Conservation (phyloP, 1,140 invertebrate species). For the Drosophila teissieri region DNA sequence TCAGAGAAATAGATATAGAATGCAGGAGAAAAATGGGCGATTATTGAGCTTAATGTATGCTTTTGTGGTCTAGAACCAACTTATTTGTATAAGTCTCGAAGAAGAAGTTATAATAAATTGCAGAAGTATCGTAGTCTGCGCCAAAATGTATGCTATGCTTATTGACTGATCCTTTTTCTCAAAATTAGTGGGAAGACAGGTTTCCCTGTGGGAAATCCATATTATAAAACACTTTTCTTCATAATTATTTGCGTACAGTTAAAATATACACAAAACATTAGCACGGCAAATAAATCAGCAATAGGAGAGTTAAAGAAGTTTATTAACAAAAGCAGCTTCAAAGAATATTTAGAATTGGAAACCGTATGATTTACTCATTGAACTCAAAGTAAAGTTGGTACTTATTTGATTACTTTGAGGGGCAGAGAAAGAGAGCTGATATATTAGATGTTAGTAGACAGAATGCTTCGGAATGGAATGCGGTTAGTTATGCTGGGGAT, state of each 20-base stretch:
- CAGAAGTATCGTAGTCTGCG: neutral
- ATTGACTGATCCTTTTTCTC: neutral
- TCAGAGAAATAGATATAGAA: constrained; percentile 31
- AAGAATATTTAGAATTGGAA: neutral
- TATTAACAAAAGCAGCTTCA: neutral
- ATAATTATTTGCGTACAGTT: neutral
- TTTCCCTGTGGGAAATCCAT: neutral
- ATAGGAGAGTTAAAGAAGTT: constrained; percentile 7
- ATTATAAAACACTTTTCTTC: neutral
- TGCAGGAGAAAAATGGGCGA: constrained; percentile 33
- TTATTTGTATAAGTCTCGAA: neutral
- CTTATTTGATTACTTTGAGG: constrained; percentile 7
- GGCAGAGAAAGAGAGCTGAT: constrained; percentile 2
- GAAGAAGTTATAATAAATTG: neutral
- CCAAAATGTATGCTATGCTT: constrained; percentile 14
- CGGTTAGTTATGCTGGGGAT: constrained; percentile 36
- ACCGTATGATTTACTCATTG: neutral
- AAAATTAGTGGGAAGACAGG: neutral
- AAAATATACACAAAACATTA: neutral
- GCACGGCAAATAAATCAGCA: constrained; percentile 18
- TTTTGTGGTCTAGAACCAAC: constrained; percentile 6
- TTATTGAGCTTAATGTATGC: constrained; percentile 25
- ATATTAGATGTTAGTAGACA: constrained; percentile 25
- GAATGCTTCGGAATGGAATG: constrained; percentile 28
- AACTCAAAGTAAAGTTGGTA: constrained; percentile 8